Evolutionary conservation across 2,113 vertebrate species (phyloP), one percentile per base, ranked within the genome.

Genomic region (Mugil cephalus): DNA sequence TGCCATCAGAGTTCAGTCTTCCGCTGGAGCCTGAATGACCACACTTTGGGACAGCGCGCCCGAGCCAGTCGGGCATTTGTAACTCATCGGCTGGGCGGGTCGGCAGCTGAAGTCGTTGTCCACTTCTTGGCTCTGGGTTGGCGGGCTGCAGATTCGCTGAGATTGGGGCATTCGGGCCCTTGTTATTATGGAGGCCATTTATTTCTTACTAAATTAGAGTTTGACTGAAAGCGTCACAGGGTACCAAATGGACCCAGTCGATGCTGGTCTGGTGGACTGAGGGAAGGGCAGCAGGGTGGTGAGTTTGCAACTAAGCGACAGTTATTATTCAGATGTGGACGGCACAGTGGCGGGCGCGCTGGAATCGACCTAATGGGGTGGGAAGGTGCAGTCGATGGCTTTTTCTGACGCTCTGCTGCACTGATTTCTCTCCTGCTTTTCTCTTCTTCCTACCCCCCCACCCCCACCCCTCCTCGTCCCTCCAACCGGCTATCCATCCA

Each of bases 301-400:
- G 24, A 86, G 81, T 64, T 70, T 82, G 83, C 58, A 51, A 82
- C 77, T 87, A 76, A 89, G 88, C 56, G 66, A 65, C 78, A 85
- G 88, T 90, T 91, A 93, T 92, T 91, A 93, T 93, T 92, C 92
- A 89, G 88, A 91, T 83, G 64, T 79, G 83, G 85, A 83, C 66
- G 67, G 69, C 85, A 66, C 77, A 74, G 82, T 75, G 79, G 83
- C 70, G 72, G 71, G 69, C 71, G 56, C 68, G 53, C 77, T 83
- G 82, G 84, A 88, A 88, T 86, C 84, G 84, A 90, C 86, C 89
- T 93, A 94, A 93, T 94, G 93, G 91, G 88, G 88, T 93, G 92
- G 90, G 87, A 93, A 92, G 88, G 84, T 65, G 86, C 87, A 87
- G 84, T 90, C 87, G 74, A 93, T 91, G 89, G 87, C 84, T 88